Evolutionary conservation across 2,888 invertebrate species (phyloP).

Genomic region (Gnatocerus cornutus): DNA sequence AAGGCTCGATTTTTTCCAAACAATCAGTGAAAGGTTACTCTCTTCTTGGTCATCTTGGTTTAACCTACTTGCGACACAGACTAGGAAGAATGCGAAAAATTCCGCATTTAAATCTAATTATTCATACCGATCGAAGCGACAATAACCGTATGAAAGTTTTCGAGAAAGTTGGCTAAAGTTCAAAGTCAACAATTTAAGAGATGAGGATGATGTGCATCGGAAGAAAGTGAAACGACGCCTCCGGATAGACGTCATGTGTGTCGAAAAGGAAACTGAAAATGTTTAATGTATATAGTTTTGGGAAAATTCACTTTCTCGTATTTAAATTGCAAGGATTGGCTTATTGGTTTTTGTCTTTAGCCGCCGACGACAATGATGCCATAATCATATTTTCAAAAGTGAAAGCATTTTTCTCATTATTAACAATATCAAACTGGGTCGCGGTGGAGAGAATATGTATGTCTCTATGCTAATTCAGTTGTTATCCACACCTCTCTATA

Average conservation of each 20-base stretch:
- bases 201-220: slow-evolving; percentile 34
- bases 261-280: slow-evolving; percentile 25
- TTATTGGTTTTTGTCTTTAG: slow-evolving; percentile 25
- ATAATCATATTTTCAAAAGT: slow-evolving; percentile 30
- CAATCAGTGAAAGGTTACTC: slow-evolving; percentile 41
- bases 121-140: slow-evolving; percentile 12
- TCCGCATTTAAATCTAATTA: slow-evolving; percentile 19
- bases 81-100: slow-evolving; percentile 31
- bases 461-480: neutral
- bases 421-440: neutral
- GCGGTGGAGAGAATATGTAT: slow-evolving; percentile 1
- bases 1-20: slow-evolving; percentile 38
- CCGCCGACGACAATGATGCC: neutral
- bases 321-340: neutral
- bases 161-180: slow-evolving; percentile 40
- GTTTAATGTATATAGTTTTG: slow-evolving; percentile 16
- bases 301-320: slow-evolving; percentile 36
- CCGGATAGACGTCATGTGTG: slow-evolving; percentile 26
- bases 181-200: slow-evolving; percentile 34
- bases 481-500: slow-evolving; percentile 1
- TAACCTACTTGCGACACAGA: slow-evolving; percentile 28
- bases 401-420: slow-evolving; percentile 31
- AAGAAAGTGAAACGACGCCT: slow-evolving; percentile 41
- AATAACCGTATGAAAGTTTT: slow-evolving; percentile 26
- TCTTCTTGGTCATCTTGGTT: slow-evolving; percentile 19